Conservation (phyloP, 2,113 vertebrate species). For the Alligator sinensis region DNA sequence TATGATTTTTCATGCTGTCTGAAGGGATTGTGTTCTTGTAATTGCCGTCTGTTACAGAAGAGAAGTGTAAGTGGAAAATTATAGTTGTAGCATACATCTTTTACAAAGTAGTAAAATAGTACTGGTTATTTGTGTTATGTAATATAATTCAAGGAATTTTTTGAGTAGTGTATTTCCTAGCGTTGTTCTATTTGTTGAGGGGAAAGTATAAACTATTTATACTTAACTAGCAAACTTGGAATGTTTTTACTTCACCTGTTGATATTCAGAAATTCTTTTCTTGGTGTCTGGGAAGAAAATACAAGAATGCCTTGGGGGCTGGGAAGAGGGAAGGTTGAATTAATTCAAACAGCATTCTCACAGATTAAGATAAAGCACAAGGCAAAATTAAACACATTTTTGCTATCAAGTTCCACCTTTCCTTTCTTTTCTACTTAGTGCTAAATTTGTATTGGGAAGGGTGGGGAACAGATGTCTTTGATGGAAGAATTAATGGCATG, state of each 20-base stretch:
- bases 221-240: background rate
- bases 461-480: background rate
- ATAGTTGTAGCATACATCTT: background rate
- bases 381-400: background rate
- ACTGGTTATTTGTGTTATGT: background rate
- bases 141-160: background rate
- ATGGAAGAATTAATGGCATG: background rate
- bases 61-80: background rate
- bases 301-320: background rate
- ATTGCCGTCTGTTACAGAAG: background rate
- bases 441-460: background rate
- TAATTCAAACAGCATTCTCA: background rate
- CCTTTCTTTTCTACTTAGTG: background rate
- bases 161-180: background rate
- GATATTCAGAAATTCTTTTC: constrained; percentile 1
- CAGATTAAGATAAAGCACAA: background rate
- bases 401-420: background rate
- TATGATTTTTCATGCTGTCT: background rate
- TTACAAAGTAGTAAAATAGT: background rate
- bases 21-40: background rate
- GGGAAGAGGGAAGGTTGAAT: background rate
- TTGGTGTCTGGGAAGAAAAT: constrained; percentile 4
- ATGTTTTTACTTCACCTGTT: constrained; percentile 41
- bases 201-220: background rate
- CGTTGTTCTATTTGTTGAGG: background rate